These are phyloP conservation scores for Ormyrus thymus DNA, from an alignment of 2,888 invertebrate genomes.

Conservation along the genomic window DNA sequence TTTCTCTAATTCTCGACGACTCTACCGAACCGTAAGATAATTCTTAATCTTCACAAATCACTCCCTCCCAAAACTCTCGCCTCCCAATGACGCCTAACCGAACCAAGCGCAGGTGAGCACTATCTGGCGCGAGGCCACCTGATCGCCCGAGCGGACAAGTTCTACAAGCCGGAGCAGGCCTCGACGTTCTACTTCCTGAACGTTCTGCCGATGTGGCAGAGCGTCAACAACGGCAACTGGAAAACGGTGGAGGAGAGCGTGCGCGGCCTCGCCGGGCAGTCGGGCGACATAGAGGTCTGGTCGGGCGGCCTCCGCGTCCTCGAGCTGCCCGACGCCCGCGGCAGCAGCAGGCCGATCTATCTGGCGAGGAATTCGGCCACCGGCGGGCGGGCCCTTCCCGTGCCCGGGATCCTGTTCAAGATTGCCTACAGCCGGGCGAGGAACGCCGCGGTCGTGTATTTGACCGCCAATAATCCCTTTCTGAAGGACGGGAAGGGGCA, in stretches of 20 bases:
- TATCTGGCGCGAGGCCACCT: conserved; percentile 77
- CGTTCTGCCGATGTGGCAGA: conserved; percentile 77
- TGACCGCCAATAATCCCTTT: conserved; percentile 47
- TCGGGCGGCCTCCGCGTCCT: conserved; percentile 69
- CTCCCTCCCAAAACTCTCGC: no score
- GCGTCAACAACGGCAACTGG: conserved; percentile 75
- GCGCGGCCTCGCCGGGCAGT: conserved; percentile 63
- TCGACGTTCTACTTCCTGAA: conserved; percentile 78
- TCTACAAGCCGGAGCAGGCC: conserved; percentile 76
- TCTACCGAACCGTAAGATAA: no score
- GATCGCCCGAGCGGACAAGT: conserved; percentile 77
- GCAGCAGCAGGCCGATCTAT: conserved; percentile 46
- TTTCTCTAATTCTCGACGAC: no score
- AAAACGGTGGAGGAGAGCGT: conserved; percentile 69
- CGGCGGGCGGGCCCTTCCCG: conserved; percentile 24
- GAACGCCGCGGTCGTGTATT: conserved; percentile 29
- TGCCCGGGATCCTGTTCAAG: conserved; percentile 46
- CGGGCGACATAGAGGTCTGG: conserved; percentile 69
- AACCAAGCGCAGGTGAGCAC: conserved; percentile 52
- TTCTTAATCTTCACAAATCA: no score
- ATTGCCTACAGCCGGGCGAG: background rate
- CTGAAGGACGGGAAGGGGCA: background rate
- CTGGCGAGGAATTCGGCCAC: background rate
- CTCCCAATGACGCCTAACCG: background rate
- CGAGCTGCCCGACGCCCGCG: conserved; percentile 55